Conservation (phyloP, 2,113 vertebrate species). For the Sander lucioperca region DNA sequence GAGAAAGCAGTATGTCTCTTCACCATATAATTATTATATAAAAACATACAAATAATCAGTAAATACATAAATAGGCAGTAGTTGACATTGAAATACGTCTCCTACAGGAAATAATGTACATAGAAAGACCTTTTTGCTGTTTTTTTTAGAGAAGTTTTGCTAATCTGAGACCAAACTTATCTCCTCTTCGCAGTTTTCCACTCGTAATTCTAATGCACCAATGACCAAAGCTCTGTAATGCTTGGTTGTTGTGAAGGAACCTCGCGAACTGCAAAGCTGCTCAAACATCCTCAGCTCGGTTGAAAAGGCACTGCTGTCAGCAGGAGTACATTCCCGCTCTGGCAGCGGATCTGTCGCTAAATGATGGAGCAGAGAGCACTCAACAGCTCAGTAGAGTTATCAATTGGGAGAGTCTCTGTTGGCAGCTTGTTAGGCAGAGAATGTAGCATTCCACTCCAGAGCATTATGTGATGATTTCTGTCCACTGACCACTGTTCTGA, state of each 20-base stretch:
- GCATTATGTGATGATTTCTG: constrained; percentile 6
- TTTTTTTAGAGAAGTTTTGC: background rate
- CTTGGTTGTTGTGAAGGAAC: background rate
- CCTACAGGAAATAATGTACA: background rate
- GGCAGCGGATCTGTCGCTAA: background rate
- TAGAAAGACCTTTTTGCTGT: background rate
- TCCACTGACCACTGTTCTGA: background rate
- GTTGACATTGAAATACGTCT: background rate
- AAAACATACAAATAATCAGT: too few species aligned
- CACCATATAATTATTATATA: background rate
- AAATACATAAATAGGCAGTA: background rate
- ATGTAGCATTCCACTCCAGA: background rate
- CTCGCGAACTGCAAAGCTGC: background rate
- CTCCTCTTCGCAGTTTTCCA: background rate
- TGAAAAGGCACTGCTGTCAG: constrained; percentile 10
- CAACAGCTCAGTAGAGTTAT: constrained; percentile 5
- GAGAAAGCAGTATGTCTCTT: background rate
- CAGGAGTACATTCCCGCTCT: background rate
- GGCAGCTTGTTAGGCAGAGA: background rate
- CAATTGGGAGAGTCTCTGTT: background rate
- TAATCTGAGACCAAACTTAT: background rate
- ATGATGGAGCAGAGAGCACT: constrained; percentile 5
- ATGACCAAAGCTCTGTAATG: background rate
- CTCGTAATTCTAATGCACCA: background rate
- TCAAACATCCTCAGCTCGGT: background rate